A percentile compares a stretch with the other conserved stretches of the same genome.
These are phyloP conservation scores for Lutjanus erythropterus DNA, from an alignment of 2,113 vertebrate species.

Conservation along the genomic window DNA sequence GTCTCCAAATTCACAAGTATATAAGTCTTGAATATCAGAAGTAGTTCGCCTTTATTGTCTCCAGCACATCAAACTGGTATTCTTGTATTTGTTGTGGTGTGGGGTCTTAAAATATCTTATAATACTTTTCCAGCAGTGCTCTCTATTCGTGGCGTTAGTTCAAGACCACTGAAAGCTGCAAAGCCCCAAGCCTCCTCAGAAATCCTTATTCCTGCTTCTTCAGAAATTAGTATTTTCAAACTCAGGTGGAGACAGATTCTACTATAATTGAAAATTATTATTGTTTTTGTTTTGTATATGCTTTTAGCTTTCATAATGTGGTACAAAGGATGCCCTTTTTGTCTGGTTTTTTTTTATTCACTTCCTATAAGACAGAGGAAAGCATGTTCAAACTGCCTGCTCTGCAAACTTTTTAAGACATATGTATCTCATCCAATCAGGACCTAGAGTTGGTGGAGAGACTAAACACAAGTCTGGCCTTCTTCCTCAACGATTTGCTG, in stretches of 20 bases:
- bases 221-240: no score
- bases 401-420: neutral
- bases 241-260: no score
- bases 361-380: neutral
- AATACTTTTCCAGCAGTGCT: neutral
- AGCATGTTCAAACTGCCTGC: neutral
- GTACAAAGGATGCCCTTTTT: neutral
- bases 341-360: neutral
- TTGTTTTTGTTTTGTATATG: neutral
- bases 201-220: no score
- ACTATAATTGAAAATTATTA: neutral
- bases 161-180: no score
- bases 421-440: conserved; percentile 78
- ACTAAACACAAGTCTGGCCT: conserved; percentile 96
- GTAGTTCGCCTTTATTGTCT: neutral
- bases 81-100: neutral
- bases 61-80: neutral
- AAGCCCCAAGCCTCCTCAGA: no score
- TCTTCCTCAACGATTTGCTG: conserved; percentile 97
- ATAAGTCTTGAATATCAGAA: neutral
- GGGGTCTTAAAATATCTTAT: neutral
- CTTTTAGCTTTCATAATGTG: neutral
- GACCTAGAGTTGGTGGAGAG: conserved; percentile 97
- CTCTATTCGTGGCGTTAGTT: neutral
- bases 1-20: neutral